phyloP scores from a whole-genome alignment of 2,797 vertebrate genomes.

The Chaunax sp. region DNA sequence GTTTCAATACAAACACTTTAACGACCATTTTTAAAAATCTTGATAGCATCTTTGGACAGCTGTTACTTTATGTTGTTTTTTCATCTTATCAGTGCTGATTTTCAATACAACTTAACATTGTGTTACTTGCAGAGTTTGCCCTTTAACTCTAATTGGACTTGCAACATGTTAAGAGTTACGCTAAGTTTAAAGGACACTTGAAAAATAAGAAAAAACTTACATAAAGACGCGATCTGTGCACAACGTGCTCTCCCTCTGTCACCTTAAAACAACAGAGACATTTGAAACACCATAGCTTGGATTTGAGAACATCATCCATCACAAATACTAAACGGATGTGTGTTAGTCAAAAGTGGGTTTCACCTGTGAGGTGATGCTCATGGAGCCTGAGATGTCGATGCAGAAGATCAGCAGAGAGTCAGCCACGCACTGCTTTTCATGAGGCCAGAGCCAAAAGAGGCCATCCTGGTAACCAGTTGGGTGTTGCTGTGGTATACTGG shows the following conservation, averaged over 20 bases:
- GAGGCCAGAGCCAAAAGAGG: slow-evolving; percentile 62
- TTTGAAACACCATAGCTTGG: neutral
- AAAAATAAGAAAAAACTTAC: slow-evolving; percentile 44
- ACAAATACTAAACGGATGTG: neutral
- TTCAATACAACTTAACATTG: neutral
- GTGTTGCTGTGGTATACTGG: neutral
- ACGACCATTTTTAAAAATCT: neutral
- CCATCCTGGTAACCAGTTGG: slow-evolving; percentile 35
- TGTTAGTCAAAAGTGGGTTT: neutral
- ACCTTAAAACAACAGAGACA: slow-evolving; percentile 60
- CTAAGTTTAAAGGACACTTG: neutral
- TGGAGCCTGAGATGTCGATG: slow-evolving; percentile 81
- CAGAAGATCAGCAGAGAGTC: slow-evolving; percentile 79
- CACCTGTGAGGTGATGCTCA: slow-evolving; percentile 77
- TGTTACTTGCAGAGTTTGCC: neutral
- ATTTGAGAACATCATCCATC: neutral
- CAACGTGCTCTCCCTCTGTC: slow-evolving; percentile 12
- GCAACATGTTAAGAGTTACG: neutral
- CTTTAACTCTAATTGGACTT: neutral
- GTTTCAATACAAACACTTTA: slow-evolving; percentile 14
- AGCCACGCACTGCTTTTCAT: slow-evolving; percentile 8
- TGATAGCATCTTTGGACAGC: neutral
- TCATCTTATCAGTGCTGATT: neutral
- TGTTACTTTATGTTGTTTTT: neutral
- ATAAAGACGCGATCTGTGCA: slow-evolving; percentile 73